A percentile compares a stretch with the other conserved stretches of the same genome.
These are phyloP conservation scores for pig (Sus scrofa) DNA, from an alignment of 2,113 vertebrate species.

Conservation along the genomic window DNA sequence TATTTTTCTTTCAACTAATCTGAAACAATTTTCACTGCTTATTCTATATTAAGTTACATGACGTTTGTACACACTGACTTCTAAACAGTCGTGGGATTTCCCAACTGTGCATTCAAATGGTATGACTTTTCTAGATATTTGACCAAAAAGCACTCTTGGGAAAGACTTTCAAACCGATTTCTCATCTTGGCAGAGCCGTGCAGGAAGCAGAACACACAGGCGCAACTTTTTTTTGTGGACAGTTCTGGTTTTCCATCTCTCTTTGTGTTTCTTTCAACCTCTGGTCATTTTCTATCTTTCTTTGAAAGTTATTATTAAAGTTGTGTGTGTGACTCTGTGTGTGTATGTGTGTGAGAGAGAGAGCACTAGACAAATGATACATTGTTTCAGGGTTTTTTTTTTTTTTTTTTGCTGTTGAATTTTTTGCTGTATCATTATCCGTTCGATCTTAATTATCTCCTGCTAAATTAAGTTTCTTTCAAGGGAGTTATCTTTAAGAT, in stretches of 20 bases:
- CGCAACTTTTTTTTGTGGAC: neutral
- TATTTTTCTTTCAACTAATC: neutral
- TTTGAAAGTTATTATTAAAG: slow-evolving; percentile 31
- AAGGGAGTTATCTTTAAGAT: slow-evolving; percentile 13
- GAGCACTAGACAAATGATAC: neutral
- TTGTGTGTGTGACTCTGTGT: neutral
- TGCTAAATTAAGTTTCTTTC: slow-evolving; percentile 45
- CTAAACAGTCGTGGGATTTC: neutral
- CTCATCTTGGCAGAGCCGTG: neutral
- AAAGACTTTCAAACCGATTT: neutral
- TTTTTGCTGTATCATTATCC: neutral
- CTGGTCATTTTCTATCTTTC: slow-evolving; percentile 19
- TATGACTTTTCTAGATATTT: neutral
- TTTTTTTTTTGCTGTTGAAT: neutral
- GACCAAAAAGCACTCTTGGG: neutral
- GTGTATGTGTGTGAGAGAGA: too few relatives aligned
- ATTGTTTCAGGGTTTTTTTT: slow-evolving; percentile 28
- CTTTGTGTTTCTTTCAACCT: slow-evolving; percentile 36
- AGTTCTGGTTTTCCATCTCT: neutral
- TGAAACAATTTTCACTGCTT: neutral
- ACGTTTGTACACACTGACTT: neutral
- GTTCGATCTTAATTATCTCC: slow-evolving; percentile 18
- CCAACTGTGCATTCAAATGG: neutral
- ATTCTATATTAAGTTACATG: neutral
- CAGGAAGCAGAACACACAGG: neutral